phyloP scores from a whole-genome alignment of 2,888 invertebrate genomes.

The Lathronympha strigana region DNA sequence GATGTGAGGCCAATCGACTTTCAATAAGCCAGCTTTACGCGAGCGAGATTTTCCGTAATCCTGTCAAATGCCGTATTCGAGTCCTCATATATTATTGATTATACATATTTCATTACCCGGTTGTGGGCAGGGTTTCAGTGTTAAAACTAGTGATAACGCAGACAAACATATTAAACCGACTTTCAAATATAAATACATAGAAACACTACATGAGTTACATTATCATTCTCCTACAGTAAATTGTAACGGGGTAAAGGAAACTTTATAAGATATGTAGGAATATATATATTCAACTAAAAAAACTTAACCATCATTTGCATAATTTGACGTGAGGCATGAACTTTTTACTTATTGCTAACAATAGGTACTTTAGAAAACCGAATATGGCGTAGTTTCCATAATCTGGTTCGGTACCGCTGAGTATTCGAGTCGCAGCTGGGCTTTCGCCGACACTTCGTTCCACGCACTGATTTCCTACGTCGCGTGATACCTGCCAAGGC shows the following conservation, averaged over 20 bases:
- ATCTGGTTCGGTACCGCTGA: conserved; percentile 47
- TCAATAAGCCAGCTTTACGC: conserved; percentile 16
- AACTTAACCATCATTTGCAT: too few species aligned
- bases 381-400: conserved; percentile 44
- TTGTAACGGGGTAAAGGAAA: too few species aligned
- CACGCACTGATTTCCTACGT: conserved; percentile 51
- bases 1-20: conserved; percentile 16
- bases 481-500: conserved; percentile 50
- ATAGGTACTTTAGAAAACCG: conserved; percentile 1
- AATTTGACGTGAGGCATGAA: too few species aligned
- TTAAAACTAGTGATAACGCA: too few species aligned
- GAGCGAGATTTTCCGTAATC: conserved; percentile 14
- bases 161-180: too few species aligned
- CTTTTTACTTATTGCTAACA: not conserved
- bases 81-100: not conserved
- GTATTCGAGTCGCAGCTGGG: conserved; percentile 55
- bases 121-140: not conserved
- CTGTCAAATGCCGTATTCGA: conserved; percentile 16
- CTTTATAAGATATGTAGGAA: too few species aligned
- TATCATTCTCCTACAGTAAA: too few species aligned
- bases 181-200: too few species aligned
- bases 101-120: not conserved
- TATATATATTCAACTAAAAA: too few species aligned
- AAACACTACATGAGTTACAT: too few species aligned
- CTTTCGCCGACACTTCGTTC: conserved; percentile 57